Base-by-base conservation (phyloP, 2,797 vertebrate genomes). In the Accipiter badius region DNA sequence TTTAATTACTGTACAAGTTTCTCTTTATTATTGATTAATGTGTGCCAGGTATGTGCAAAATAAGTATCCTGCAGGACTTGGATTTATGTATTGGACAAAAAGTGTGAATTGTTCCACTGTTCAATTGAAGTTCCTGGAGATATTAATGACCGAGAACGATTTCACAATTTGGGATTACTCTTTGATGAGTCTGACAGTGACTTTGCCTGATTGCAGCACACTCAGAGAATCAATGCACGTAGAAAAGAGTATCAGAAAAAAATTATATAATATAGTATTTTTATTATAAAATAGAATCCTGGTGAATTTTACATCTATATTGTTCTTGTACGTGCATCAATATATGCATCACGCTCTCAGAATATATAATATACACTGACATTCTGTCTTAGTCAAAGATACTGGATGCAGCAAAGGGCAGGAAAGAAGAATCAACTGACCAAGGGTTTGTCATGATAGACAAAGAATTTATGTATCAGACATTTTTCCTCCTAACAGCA, bases 1-100 rank as follows among this genome's bases (percentile, higher is more conserved):
- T 95, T 96, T 95, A 97, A 95, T 89, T 93, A 73, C 70, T 82
- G 69, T 84, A 89, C 63, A 96, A 95, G 89, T 96, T 79, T 37
- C 29, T 95, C 37, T 7, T 87, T 85, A 79, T 87, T 96, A 94
- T 93, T 65, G 67, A 91, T 89, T 93, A 95, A 92, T 28, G 9
- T 52, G 55, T 96, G 81, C 65, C 87, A 67, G 24, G 12, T 65
- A 78, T 1, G 4, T 28, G 93, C 73, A 97, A 94, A 97, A 96
- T 87, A 96, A 97, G 89, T 88, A 94, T 86, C 90, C 85, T 83
- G 21, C 39, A 95, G 62, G 39, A 76, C 57, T 74, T 37, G 62
- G 52, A 91, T 88, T 90, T 93, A 76, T 61, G 59, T 84, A 44
- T 15, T 55, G 14, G 11, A 85, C n/a, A 57, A 57, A 55, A n/a